Evolutionary conservation across 2,888 invertebrate genomes (phyloP), one percentile per base, ranked within the genome.

Genomic region (Leptinotarsa haldemani): DNA sequence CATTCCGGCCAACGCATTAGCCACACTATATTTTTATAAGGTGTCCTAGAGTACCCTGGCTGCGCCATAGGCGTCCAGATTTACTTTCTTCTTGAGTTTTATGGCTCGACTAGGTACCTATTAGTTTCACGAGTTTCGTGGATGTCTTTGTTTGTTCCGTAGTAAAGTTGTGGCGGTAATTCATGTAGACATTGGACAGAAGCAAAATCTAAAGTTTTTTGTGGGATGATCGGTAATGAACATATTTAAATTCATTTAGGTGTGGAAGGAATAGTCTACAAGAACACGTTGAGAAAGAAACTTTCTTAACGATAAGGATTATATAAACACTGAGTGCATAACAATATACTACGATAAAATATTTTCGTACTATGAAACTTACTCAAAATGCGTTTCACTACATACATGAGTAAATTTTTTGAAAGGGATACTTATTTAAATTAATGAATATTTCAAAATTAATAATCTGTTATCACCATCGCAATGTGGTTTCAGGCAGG

Each of bases 1-100:
- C 80, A 81, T 82, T 82, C 79, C 79, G 78, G 78, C 80, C 82
- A 80, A 81, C 81, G 82, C 80, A 79, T 82, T 81, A 80, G 77
- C 78, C 77, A 74, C 77, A 78, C 79, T 79, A 80, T 79, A 61
- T 61, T 61, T 61, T 30, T 61, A 61, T 61, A 61, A 61, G 40
- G 9, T 61, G 40, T 61, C 71, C 71, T 64, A 53, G 64, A 58
- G 68, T 25, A 64, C 47, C 50, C 63, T 40, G 71, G 61, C 71
- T 12, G 61, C 68, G 63, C 71, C 71, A 72, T 67, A 72, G 71
- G 71, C 71, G 71, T 72, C 64, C 71, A 67, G 71, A 68, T 68
- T 72, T 68, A 68, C 67, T 58, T 72, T 72, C 30, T 56, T 63
- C 67, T 47, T 50, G 25, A 40, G 18, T 61, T 61, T 66, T 71